phyloP scores from a whole-genome alignment of 2,113 vertebrate genomes.

The Sporophila hypoxantha region DNA sequence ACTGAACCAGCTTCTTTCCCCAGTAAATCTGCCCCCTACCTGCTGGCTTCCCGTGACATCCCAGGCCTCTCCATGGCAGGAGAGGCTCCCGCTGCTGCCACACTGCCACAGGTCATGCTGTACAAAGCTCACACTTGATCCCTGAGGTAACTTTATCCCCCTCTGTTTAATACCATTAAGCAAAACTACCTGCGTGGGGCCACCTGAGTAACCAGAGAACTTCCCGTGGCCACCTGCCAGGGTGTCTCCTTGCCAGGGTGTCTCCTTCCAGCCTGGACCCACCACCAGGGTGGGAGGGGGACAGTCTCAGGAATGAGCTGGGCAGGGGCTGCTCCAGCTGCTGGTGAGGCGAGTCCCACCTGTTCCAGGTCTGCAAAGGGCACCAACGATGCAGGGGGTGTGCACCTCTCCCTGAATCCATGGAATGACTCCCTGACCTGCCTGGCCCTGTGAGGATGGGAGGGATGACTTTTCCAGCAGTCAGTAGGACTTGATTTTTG shows the following conservation, averaged over 20 bases:
- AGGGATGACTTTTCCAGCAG: background rate
- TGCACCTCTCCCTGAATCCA: background rate
- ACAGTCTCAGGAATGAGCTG: accelerated
- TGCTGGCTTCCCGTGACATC: background rate
- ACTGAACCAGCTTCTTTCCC: background rate
- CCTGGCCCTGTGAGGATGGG: accelerated
- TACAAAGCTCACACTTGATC: constrained; percentile 1
- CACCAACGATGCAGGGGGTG: accelerated
- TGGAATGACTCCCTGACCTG: background rate
- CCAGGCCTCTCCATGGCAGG: accelerated
- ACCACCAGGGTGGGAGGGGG: background rate
- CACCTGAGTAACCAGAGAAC: background rate
- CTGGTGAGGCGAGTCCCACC: accelerated
- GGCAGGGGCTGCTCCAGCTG: background rate
- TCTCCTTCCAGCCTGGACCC: background rate
- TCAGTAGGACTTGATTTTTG: accelerated
- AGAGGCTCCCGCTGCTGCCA: background rate
- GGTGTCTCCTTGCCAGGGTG: background rate
- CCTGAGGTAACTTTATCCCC: background rate
- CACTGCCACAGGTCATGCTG: background rate
- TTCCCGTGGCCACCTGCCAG: background rate
- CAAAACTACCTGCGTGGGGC: background rate
- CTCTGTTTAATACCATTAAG: constrained; percentile 35
- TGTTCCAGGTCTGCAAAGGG: background rate
- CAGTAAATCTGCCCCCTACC: background rate